Conservation (phyloP, 1,140 invertebrate genomes). For the Drosophila pseudoobscura region DNA sequence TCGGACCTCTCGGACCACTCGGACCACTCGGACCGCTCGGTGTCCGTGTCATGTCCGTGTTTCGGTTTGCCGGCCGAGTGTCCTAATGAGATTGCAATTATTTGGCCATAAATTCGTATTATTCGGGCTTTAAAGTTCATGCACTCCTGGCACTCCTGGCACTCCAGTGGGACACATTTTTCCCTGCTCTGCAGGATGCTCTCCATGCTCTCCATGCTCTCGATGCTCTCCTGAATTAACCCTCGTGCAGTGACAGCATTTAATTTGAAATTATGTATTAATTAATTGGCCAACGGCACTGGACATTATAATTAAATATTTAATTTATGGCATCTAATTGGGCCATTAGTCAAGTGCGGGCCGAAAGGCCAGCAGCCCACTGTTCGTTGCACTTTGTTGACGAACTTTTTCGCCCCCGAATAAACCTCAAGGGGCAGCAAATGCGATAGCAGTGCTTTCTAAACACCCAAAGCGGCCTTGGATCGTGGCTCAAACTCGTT, state of each 20-base stretch:
- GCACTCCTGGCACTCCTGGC: conserved; percentile 36
- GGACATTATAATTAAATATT: conserved; percentile 74
- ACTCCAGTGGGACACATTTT: conserved; percentile 53
- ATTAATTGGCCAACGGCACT: conserved; percentile 70
- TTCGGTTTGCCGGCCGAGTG: conserved; percentile 51
- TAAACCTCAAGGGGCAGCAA: too few relatives aligned
- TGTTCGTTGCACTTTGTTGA: too few relatives aligned
- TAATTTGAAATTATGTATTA: conserved; percentile 79
- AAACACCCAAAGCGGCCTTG: too few relatives aligned
- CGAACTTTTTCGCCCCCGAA: too few relatives aligned
- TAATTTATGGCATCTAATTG: conserved; percentile 74
- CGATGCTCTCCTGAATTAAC: conserved; percentile 27
- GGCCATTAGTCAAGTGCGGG: conserved; percentile 22
- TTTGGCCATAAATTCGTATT: conserved; percentile 82
- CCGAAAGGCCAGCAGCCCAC: too few relatives aligned
- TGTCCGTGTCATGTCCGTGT: conserved; percentile 65
- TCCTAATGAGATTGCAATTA: conserved; percentile 83
- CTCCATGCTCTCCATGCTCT: background rate
- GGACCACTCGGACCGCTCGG: conserved; percentile 10
- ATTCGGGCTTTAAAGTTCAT: conserved; percentile 80
- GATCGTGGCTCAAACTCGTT: too few relatives aligned
- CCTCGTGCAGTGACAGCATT: conserved; percentile 50
- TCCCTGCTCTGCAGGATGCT: conserved; percentile 3
- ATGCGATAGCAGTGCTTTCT: too few relatives aligned
- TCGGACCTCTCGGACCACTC: conserved; percentile 18